Conservation (phyloP, 2,888 invertebrate species). For the Leucania comma region DNA sequence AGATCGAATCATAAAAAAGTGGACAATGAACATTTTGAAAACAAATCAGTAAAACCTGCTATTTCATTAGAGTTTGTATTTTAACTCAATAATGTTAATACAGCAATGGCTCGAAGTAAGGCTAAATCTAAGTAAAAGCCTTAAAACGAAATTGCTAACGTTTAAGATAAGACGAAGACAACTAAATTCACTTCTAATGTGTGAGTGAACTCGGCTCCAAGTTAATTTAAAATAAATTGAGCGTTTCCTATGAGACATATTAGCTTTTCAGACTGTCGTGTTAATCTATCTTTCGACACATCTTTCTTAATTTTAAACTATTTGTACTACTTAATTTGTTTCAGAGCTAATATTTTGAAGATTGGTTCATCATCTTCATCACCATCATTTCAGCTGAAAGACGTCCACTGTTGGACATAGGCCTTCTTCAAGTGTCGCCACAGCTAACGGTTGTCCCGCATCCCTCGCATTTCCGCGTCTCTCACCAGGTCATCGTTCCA, state of each 20-base stretch:
- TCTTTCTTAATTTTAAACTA: slow-evolving; percentile 10
- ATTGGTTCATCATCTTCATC: not conserved
- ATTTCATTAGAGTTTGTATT: not conserved
- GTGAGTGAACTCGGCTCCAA: slow-evolving; percentile 10
- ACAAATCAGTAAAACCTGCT: not conserved
- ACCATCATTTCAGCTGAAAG: too few relatives aligned
- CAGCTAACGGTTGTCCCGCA: too few relatives aligned
- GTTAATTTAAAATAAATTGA: slow-evolving; percentile 36
- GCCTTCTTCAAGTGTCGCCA: too few relatives aligned
- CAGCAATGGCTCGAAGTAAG: not conserved
- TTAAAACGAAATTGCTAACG: not conserved
- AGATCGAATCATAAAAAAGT: not conserved
- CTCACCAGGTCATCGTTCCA: too few relatives aligned
- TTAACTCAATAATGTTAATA: not conserved
- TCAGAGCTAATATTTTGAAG: not conserved
- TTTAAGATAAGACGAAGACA: slow-evolving; percentile 10
- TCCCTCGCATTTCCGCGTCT: too few relatives aligned
- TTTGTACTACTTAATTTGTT: not conserved
- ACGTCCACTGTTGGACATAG: too few relatives aligned
- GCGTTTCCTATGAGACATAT: slow-evolving; percentile 17
- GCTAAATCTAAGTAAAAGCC: not conserved
- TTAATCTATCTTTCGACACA: not conserved
- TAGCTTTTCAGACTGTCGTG: slow-evolving; percentile 6
- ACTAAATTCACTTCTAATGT: slow-evolving; percentile 20
- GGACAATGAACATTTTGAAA: not conserved